Evolutionary conservation across 2,888 invertebrate genomes (phyloP), one percentile per base, ranked within the genome.

Genomic region (Brachylomia viminalis): DNA sequence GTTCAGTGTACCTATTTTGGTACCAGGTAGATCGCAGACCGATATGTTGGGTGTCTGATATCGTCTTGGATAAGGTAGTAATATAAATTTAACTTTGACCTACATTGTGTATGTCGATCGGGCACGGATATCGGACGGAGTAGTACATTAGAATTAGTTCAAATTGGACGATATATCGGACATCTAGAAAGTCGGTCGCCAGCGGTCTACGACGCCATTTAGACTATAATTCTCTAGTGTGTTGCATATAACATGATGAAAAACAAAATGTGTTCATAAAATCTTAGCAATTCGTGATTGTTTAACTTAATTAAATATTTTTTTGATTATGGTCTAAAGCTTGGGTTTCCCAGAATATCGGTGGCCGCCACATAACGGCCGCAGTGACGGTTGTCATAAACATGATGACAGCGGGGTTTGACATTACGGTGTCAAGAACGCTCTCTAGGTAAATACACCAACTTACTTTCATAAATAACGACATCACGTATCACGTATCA

Each of bases 201-300:
- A 64, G 67, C n/a, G 56, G 23, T 79, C 47, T 83, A 23, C 56
- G 17, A 61, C 47, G 47, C 15, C 30, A 59, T 61, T 65, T 56
- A 77, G 38, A 47, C 15, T 62, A 47, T 61, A 77, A 49, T 83
- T 78, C 69, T 42, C 20, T 45, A 38, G 47, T 67, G 20, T 27
- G 27, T 67, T 52, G 61, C 61, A 58, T 47, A 45, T 27, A 61
- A 64, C 13, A n/a, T 15, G 1, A 47, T 54, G n/a, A n/a, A 47
- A 64, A 52, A 65, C 7, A 65, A 58, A 62, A 78, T 83, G 84
- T 79, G 79, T 79, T 79, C 83, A 83, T 64, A 65, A 77, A 78
- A 82, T 65, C 64, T 80, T 52, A 17, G 23, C 45, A 59, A 80
- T 74, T 77, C 52, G 77, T 73, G 74, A 73, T 80, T 80, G 52